A percentile compares a stretch with the other conserved stretches of the same genome.
phyloP scores from a whole-genome alignment of 1,140 invertebrate species.

The Listronotus bonariensis region DNA sequence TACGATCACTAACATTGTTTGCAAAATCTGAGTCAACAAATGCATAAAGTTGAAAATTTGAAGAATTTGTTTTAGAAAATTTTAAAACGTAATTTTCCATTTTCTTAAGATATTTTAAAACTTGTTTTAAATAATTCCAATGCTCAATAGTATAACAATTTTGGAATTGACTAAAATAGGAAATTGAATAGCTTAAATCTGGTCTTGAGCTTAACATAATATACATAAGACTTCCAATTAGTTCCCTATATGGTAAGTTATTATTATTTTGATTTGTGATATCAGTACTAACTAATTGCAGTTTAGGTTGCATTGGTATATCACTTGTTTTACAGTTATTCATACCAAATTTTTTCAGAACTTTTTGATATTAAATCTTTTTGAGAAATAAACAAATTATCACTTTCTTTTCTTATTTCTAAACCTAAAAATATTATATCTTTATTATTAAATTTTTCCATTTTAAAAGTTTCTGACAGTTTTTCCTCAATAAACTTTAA shows the following conservation, averaged over 20 bases:
- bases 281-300: slow-evolving; percentile 24
- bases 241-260: slow-evolving; percentile 46
- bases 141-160: slow-evolving; percentile 46
- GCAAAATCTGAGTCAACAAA: slow-evolving; percentile 34
- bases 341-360: slow-evolving; percentile 42
- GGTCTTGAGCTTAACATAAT: slow-evolving; percentile 52
- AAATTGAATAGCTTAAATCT: slow-evolving; percentile 55
- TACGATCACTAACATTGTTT: slow-evolving; percentile 24
- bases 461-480: too few species aligned
- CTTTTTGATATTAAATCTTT: slow-evolving; percentile 16
- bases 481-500: too few species aligned
- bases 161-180: slow-evolving; percentile 50
- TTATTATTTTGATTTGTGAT: too few species aligned
- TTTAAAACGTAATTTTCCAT: slow-evolving; percentile 37
- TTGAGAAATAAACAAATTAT: slow-evolving; percentile 13
- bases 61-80: slow-evolving; percentile 27
- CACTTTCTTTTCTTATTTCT: neutral
- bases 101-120: slow-evolving; percentile 54
- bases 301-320: slow-evolving; percentile 43
- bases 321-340: slow-evolving; percentile 37
- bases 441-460: too few species aligned
- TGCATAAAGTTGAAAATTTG: slow-evolving; percentile 13
- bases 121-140: slow-evolving; percentile 50
- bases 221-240: slow-evolving; percentile 55
- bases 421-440: too few species aligned